Evolutionary conservation across 2,113 vertebrate genomes (phyloP).

Genomic region (Pygoscelis adeliae): DNA sequence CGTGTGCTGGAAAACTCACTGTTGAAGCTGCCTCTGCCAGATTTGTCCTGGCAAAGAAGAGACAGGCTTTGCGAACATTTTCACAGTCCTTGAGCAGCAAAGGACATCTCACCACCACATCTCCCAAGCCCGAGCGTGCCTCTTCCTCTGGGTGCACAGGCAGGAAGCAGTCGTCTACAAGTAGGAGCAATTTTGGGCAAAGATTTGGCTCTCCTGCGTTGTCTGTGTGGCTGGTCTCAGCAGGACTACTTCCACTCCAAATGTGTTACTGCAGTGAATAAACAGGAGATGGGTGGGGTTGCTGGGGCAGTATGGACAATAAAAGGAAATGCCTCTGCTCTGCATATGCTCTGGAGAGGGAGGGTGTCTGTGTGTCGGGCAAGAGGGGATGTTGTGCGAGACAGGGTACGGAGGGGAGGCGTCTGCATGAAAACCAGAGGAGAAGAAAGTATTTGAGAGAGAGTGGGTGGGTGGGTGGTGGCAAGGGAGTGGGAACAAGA

Average conservation of each 20-base stretch:
- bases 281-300: background rate
- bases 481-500: background rate
- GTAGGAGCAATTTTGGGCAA: background rate
- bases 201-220: background rate
- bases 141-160: background rate
- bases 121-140: background rate
- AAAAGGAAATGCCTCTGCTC: conserved; percentile 47
- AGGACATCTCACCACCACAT: background rate
- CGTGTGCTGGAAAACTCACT: background rate
- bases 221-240: background rate
- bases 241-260: background rate
- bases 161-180: background rate
- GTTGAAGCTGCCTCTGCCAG: background rate
- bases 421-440: background rate
- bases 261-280: background rate
- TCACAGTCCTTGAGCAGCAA: background rate
- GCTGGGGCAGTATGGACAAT: conserved; percentile 3
- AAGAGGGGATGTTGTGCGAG: background rate
- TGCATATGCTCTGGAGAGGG: background rate
- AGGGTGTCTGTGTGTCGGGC: background rate
- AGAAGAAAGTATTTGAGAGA: background rate
- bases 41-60: background rate
- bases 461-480: background rate
- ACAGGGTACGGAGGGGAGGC: background rate
- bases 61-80: background rate